Percentiles rank a stretch among this genome's conserved stretches.
Conservation (phyloP, 2,888 invertebrate genomes). For the Ochropleura leucogaster region DNA sequence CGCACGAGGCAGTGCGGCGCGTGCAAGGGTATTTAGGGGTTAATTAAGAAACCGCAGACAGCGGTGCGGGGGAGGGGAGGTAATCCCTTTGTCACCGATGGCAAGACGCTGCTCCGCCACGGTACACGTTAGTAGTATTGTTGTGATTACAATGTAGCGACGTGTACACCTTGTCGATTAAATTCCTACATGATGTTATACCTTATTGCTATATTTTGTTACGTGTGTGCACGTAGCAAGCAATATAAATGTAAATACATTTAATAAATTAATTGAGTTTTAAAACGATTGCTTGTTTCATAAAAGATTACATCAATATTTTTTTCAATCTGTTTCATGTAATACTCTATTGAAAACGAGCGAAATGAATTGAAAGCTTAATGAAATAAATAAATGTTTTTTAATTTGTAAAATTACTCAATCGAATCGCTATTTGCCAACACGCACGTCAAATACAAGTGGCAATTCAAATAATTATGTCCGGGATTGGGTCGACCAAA, state of each 20-base stretch:
- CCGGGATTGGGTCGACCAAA: slow-evolving; percentile 80
- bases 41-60: slow-evolving; percentile 90
- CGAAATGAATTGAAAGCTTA: background rate
- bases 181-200: slow-evolving; percentile 51
- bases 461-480: slow-evolving; percentile 80
- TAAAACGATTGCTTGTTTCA: background rate
- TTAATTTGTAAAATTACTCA: slow-evolving; percentile 30
- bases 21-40: slow-evolving; percentile 88
- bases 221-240: background rate
- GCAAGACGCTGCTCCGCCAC: slow-evolving; percentile 77
- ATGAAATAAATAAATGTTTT: slow-evolving; percentile 10
- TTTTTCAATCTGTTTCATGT: slow-evolving; percentile 6
- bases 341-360: background rate
- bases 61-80: slow-evolving; percentile 71
- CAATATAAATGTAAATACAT: slow-evolving; percentile 1
- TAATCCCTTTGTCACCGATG: slow-evolving; percentile 88
- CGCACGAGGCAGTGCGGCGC: slow-evolving; percentile 77
- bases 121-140: slow-evolving; percentile 73
- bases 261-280: background rate
- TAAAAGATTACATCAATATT: background rate
- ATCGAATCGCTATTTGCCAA: slow-evolving; percentile 73
- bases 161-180: slow-evolving; percentile 58
- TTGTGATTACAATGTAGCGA: slow-evolving; percentile 72
- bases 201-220: slow-evolving; percentile 32
- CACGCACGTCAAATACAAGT: slow-evolving; percentile 75